Evolutionary conservation across 2,113 vertebrate genomes (phyloP).

Genomic region (Labeo rohita): DNA sequence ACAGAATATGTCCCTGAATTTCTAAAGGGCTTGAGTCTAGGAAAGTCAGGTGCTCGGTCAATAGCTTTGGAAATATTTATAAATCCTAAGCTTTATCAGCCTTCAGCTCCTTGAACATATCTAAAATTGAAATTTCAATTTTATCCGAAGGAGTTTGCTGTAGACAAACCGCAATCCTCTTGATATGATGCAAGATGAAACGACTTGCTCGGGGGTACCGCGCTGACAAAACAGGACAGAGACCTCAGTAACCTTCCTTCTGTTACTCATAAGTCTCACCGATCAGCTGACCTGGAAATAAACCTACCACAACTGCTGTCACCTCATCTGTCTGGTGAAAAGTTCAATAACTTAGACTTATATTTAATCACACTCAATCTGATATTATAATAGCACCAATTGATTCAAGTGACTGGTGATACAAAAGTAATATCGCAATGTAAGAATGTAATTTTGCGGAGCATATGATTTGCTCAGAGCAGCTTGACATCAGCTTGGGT

Average conservation of each 20-base stretch:
- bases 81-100: not conserved
- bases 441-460: not conserved
- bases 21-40: not conserved
- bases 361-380: not conserved
- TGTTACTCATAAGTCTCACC: conserved; percentile 27
- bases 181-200: conserved; percentile 35
- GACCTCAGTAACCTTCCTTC: conserved; percentile 27
- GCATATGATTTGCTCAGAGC: not conserved
- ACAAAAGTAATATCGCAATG: not conserved
- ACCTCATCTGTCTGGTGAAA: not conserved
- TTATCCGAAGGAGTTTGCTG: not conserved
- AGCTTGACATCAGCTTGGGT: not conserved
- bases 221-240: conserved; percentile 4
- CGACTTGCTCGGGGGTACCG: conserved; percentile 6
- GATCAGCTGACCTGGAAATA: conserved; percentile 22
- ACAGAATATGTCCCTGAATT: conserved; percentile 7
- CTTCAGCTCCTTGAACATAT: conserved; percentile 1
- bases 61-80: not conserved
- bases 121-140: not conserved
- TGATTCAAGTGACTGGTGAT: not conserved
- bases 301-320: conserved; percentile 4
- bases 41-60: not conserved
- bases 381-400: not conserved
- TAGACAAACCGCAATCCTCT: conserved; percentile 11
- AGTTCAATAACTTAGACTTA: not conserved